Base-by-base conservation (phyloP, 2,113 vertebrate genomes). In the Hystrix cristata region DNA sequence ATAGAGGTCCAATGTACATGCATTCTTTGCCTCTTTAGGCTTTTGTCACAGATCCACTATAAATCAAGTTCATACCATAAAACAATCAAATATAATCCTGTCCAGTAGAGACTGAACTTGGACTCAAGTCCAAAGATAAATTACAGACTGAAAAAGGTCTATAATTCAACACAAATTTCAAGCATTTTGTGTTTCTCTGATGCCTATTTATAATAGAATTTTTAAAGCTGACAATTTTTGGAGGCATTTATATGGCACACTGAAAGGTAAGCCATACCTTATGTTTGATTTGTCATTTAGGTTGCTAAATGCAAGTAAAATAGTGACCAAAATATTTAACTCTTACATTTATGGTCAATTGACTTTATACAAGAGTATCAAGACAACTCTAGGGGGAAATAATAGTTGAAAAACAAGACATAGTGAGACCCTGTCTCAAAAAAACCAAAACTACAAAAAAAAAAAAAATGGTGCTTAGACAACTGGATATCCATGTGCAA, bases 231-330 rank as follows among this genome's bases (percentile, higher is more conserved):
- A 65, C 5, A 53, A 46, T 21, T 51, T 82, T 31, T 15, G 13
- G 74, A 87, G 69, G 23, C 23, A 60, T 65, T 76, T 92, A 25
- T 38, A 67, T 11, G 64, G 53, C 34, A 84, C 29, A 53, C 38
- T 53, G 23, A 91, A 91, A 59, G 62, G 38, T 38, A 38, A 76
- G 38, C 31, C 81, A 55, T 29, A 88, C 8, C 15, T 51, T 12
- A 43, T 15, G 38, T 60, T 76, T 53, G 34, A 87, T 78, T 78
- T 71, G 53, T 92, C 60, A 71, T 23, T 18, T 59, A n/a, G 65
- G 64, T 81, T 92, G 62, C n/a, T 83, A 94, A 78, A 71, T 90
- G 46, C 65, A 94, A 94, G 53, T 65, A 95, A 95, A 87, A 62
- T 2, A 53, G 13, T 76, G 23, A 57, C 34, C 29, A 72, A 72